Percentiles rank a stretch among this genome's conserved stretches.
These are phyloP conservation scores for Cryptotis parvus DNA, from an alignment of 2,113 vertebrate genomes.

Conservation along the genomic window DNA sequence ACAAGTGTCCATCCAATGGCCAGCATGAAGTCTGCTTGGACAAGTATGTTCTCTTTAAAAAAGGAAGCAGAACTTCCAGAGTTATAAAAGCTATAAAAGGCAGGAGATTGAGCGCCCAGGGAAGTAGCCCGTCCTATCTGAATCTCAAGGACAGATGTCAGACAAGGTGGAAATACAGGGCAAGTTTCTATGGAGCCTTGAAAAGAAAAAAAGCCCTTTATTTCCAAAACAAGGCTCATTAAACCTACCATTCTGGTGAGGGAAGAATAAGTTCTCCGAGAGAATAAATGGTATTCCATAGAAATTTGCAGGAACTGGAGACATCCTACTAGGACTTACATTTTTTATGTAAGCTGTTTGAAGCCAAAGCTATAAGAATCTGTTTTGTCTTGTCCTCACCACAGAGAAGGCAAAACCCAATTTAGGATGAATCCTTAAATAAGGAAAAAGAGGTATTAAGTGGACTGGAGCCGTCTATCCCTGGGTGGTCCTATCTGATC, in stretches of 20 bases:
- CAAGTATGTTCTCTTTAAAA: neutral
- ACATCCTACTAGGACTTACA: neutral
- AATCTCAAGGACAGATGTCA: conserved; percentile 33
- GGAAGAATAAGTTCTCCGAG: neutral
- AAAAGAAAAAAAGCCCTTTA: neutral
- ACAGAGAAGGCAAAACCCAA: conserved; percentile 1
- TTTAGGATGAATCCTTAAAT: conserved; percentile 13
- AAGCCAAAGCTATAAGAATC: conserved; percentile 27
- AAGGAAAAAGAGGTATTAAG: neutral
- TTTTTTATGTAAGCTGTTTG: conserved; percentile 11
- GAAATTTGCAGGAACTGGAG: conserved; percentile 20
- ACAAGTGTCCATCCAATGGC: conserved; percentile 44
- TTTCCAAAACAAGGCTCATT: conserved; percentile 53
- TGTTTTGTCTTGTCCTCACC: conserved; percentile 26
- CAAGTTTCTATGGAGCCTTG: neutral
- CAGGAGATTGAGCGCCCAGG: neutral
- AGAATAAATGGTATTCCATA: conserved; percentile 29
- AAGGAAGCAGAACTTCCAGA: neutral
- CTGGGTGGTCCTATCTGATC: neutral
- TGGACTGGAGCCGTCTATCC: neutral
- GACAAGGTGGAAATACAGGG: neutral
- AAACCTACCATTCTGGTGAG: neutral
- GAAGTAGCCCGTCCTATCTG: neutral
- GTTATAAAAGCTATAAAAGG: neutral
- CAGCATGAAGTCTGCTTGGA: conserved; percentile 51